Conservation (phyloP, 1,140 invertebrate genomes). For the Drosophila elegans region DNA sequence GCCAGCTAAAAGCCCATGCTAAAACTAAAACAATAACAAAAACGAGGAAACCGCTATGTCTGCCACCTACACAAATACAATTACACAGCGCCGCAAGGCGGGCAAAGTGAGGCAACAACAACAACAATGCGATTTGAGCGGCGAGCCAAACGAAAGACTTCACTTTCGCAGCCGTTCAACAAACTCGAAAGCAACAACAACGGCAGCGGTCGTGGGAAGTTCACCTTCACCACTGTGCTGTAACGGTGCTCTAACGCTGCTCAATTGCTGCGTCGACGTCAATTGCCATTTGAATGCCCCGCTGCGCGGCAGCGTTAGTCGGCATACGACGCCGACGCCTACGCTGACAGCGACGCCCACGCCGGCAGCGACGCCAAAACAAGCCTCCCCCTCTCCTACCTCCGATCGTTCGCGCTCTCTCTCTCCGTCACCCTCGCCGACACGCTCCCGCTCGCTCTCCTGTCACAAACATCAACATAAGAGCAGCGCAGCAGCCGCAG, state of each 20-base stretch:
- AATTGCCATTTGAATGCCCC: conserved; percentile 78
- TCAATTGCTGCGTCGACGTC: conserved; percentile 77
- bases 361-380: conserved; percentile 41
- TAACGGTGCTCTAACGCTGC: conserved; percentile 70
- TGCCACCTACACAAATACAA: conserved; percentile 53
- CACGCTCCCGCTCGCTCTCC: conserved; percentile 40
- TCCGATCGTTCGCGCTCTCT: conserved; percentile 47
- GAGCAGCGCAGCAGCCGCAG: conserved; percentile 19
- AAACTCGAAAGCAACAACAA: conserved; percentile 43
- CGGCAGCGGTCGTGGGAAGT: conserved; percentile 29
- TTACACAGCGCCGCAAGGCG: conserved; percentile 75
- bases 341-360: conserved; percentile 34
- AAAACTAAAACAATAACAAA: conserved; percentile 28
- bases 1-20: conserved; percentile 23
- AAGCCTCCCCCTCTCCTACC: conserved; percentile 49
- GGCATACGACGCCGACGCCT: conserved; percentile 51
- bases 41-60: conserved; percentile 54
- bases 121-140: conserved; percentile 53
- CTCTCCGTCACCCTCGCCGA: conserved; percentile 30
- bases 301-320: conserved; percentile 62
- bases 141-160: conserved; percentile 81
- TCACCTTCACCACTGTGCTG: conserved; percentile 74
- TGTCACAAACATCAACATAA: conserved; percentile 14
- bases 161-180: conserved; percentile 78
- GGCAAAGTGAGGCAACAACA: conserved; percentile 62